phyloP scores from a whole-genome alignment of 2,888 invertebrate genomes.

The Xylota sylvarum region DNA sequence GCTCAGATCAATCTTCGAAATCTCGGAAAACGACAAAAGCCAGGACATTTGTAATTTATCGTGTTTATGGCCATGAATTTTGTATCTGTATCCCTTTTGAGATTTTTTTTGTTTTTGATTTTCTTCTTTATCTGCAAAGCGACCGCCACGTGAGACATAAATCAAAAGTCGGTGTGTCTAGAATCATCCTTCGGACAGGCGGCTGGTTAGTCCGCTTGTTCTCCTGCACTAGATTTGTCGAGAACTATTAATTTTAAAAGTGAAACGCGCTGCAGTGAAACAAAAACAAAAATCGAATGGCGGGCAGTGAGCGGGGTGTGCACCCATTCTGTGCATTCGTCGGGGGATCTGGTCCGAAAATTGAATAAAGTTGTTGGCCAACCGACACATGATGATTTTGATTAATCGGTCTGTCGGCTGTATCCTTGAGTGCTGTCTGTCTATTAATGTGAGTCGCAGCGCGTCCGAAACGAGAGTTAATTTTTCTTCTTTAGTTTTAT shows the following conservation, averaged over 20 bases:
- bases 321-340: background rate
- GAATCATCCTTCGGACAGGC: background rate
- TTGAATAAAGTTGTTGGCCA: slow-evolving; percentile 55
- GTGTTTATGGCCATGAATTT: background rate
- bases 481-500: slow-evolving; percentile 46
- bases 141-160: slow-evolving; percentile 34
- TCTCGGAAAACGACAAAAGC: slow-evolving; percentile 52
- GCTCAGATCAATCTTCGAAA: slow-evolving; percentile 67
- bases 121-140: background rate
- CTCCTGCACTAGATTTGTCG: slow-evolving; percentile 66
- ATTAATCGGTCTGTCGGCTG: slow-evolving; percentile 59
- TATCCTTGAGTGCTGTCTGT: slow-evolving; percentile 60
- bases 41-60: slow-evolving; percentile 64
- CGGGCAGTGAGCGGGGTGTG: background rate
- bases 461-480: background rate
- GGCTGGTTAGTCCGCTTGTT: background rate
- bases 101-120: background rate
- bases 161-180: slow-evolving; percentile 26
- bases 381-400: slow-evolving; percentile 51
- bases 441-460: slow-evolving; percentile 30
- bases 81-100: background rate
- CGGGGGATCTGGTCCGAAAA: slow-evolving; percentile 26
- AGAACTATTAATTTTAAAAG: slow-evolving; percentile 69
- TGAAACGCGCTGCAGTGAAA: slow-evolving; percentile 40
- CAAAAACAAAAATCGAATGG: slow-evolving; percentile 36